phyloP scores from a whole-genome alignment of 2,797 vertebrate genomes.

The Brotula barbata region DNA sequence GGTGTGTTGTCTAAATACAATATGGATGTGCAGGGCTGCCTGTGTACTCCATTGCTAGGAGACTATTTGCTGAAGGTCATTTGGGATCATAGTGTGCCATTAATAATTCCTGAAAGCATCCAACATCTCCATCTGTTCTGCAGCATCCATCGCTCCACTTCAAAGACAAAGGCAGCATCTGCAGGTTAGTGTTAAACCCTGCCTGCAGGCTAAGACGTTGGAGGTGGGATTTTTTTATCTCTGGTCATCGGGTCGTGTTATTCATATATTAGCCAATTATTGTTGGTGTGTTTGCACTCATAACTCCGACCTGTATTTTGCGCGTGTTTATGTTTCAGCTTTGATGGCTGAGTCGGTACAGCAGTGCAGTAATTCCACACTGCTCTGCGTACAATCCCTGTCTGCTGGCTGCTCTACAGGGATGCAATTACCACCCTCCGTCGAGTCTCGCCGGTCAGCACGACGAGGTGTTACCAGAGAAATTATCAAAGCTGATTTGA shows the following conservation, averaged over 20 bases:
- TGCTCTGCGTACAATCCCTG: conserved; percentile 45
- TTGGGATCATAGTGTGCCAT: conserved; percentile 80
- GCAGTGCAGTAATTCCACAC: conserved; percentile 59
- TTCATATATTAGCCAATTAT: conserved; percentile 59
- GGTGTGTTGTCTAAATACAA: conserved; percentile 78
- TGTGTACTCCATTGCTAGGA: conserved; percentile 67
- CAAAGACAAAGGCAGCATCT: conserved; percentile 75
- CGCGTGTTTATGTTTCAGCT: conserved; percentile 42
- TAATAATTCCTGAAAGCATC: conserved; percentile 82
- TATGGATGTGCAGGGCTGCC: conserved; percentile 70
- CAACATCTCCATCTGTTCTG: conserved; percentile 79
- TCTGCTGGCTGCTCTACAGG: conserved; percentile 67
- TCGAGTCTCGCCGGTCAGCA: conserved; percentile 62
- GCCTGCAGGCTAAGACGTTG: conserved; percentile 63
- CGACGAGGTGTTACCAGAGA: conserved; percentile 73
- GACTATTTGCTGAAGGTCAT: conserved; percentile 81
- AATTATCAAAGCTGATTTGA: conserved; percentile 79
- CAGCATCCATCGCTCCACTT: conserved; percentile 69
- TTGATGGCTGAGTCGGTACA: conserved; percentile 40
- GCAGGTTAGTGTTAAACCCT: conserved; percentile 68
- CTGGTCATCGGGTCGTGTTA: conserved; percentile 52
- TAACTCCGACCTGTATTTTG: conserved; percentile 31
- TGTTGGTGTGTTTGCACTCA: conserved; percentile 45
- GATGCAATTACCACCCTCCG: conserved; percentile 78
- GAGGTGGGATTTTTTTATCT: conserved; percentile 65